These are phyloP conservation scores for Acrocera orbiculus DNA, from an alignment of 2,888 invertebrate species.

Conservation along the genomic window DNA sequence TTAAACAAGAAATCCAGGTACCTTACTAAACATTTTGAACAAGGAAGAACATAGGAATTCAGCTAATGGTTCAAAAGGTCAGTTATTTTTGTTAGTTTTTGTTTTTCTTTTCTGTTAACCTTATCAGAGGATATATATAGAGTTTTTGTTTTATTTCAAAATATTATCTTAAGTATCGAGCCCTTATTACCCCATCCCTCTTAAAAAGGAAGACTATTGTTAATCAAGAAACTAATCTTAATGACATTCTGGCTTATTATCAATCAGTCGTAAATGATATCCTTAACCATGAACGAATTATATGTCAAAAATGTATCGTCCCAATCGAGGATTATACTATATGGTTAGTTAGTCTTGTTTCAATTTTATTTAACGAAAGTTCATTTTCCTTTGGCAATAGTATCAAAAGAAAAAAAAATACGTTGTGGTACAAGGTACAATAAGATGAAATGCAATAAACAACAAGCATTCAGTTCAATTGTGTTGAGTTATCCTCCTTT, in stretches of 20 bases:
- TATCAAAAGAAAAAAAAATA: not conserved
- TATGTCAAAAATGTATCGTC: not conserved
- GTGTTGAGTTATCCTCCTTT: slow-evolving; percentile 9
- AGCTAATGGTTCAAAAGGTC: no score
- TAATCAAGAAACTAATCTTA: slow-evolving; percentile 7
- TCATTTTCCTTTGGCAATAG: not conserved
- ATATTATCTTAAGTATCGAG: no score
- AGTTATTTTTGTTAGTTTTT: not conserved
- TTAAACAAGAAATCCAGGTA: not conserved
- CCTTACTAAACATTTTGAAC: slow-evolving; percentile 3
- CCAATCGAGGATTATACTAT: slow-evolving; percentile 4
- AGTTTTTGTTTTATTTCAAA: not conserved
- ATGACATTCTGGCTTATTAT: slow-evolving; percentile 5
- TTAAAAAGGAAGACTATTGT: no score
- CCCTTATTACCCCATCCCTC: no score
- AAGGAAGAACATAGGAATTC: slow-evolving; percentile 3
- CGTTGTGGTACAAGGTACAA: no score
- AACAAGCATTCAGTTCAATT: no score
- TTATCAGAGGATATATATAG: not conserved
- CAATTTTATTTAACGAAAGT: slow-evolving; percentile 4
- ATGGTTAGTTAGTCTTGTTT: slow-evolving; percentile 4
- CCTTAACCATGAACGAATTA: slow-evolving; percentile 2
- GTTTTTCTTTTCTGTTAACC: not conserved
- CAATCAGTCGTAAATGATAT: slow-evolving; percentile 8
- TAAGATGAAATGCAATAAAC: no score